Conservation (phyloP, 2,797 vertebrate genomes). For the Danio aesculapii region DNA sequence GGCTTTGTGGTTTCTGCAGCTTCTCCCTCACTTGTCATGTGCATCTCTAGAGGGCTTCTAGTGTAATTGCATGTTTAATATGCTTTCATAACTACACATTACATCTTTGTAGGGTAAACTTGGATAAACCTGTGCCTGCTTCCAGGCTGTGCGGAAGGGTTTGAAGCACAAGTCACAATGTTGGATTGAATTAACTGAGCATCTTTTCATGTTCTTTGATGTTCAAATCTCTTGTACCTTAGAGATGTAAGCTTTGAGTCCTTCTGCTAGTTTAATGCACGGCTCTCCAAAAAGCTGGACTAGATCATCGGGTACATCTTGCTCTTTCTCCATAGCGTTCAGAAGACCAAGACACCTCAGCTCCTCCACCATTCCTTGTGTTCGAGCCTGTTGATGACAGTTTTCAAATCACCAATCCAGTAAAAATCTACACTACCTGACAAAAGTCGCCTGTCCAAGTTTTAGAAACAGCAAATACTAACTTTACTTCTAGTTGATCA, state of each 20-base stretch:
- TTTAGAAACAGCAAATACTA: too few species aligned
- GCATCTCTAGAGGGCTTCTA: constrained; percentile 5
- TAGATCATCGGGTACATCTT: constrained; percentile 62
- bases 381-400: constrained; percentile 65
- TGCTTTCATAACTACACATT: background rate
- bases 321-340: constrained; percentile 68
- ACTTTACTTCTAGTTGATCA: too few species aligned
- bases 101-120: background rate
- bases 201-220: background rate
- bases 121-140: background rate
- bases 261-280: constrained; percentile 76
- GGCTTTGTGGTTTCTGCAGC: background rate
- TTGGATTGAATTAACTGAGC: background rate
- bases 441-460: too few species aligned
- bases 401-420: background rate
- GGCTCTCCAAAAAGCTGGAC: constrained; percentile 68
- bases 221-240: constrained; percentile 65
- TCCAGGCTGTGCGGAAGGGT: background rate
- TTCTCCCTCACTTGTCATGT: background rate
- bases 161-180: background rate
- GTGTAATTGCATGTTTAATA: background rate
- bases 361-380: constrained; percentile 70
- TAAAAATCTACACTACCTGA: background rate
- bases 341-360: constrained; percentile 74
- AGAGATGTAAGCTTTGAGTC: constrained; percentile 75